A percentile compares a stretch with the other conserved stretches of the same genome.
Conservation (phyloP, 2,113 vertebrate genomes). For the Eretmochelys imbricata region DNA sequence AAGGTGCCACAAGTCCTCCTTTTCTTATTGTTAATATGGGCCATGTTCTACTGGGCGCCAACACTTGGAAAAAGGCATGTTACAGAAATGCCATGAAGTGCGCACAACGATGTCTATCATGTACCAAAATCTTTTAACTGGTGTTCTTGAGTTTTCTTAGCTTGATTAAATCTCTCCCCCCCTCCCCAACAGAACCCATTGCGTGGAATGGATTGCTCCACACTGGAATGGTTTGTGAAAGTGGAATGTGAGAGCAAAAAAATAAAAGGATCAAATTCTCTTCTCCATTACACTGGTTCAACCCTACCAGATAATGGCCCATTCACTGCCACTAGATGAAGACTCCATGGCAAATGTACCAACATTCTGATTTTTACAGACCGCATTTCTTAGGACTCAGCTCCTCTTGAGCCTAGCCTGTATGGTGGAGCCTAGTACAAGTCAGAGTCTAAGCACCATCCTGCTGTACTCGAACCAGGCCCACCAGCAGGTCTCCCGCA, state of each 20-base stretch:
- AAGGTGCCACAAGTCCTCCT: too few relatives aligned
- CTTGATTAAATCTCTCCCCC: background rate
- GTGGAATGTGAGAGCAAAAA: background rate
- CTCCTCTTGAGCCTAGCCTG: background rate
- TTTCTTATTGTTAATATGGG: background rate
- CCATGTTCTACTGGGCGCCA: background rate
- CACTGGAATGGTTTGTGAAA: background rate
- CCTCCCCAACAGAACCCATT: background rate
- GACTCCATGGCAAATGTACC: background rate
- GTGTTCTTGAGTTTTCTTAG: fast-evolving
- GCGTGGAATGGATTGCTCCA: background rate
- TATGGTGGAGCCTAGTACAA: background rate
- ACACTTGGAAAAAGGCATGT: background rate
- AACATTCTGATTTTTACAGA: background rate
- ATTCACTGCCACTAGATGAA: background rate
- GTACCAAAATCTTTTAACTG: background rate
- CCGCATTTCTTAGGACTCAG: background rate
- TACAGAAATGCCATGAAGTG: background rate
- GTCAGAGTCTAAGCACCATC: background rate
- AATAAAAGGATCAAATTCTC: background rate
- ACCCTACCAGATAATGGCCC: background rate
- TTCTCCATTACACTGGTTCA: background rate
- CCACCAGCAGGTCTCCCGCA: background rate
- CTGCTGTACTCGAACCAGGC: fast-evolving
- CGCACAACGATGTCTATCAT: fast-evolving